These are phyloP conservation scores for Eurypyga helias DNA, from an alignment of 2,113 vertebrate species.

Conservation along the genomic window DNA sequence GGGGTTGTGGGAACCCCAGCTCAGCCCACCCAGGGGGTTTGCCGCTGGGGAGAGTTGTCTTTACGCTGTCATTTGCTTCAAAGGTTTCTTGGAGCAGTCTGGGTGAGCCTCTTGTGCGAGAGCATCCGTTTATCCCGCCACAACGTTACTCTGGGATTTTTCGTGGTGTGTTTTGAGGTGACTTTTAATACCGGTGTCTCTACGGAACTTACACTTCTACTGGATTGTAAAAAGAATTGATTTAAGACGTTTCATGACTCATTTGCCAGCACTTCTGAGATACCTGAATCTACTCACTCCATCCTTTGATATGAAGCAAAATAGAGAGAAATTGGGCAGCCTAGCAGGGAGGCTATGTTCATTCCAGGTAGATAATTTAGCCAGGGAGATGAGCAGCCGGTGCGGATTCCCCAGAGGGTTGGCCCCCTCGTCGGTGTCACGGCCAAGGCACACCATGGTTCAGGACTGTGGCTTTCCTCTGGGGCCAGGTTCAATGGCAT, in stretches of 20 bases:
- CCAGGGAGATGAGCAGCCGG: fast-evolving
- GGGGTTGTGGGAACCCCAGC: neutral
- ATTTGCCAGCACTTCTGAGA: slow-evolving; percentile 21
- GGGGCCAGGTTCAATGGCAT: neutral
- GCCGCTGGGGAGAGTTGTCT: neutral
- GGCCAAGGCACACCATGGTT: fast-evolving
- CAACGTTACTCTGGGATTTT: slow-evolving; percentile 2
- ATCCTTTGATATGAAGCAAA: slow-evolving; percentile 24
- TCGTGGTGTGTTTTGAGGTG: neutral
- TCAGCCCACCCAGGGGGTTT: neutral
- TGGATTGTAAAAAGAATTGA: slow-evolving; percentile 25
- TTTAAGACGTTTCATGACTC: slow-evolving; percentile 50
- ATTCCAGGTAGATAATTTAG: neutral
- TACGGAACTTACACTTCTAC: slow-evolving; percentile 43
- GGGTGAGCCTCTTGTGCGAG: neutral
- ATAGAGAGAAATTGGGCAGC: neutral
- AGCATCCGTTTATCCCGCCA: neutral
- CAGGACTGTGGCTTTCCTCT: neutral
- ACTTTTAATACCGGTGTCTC: slow-evolving; percentile 4
- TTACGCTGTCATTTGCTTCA: neutral
- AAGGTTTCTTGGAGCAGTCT: slow-evolving; percentile 11
- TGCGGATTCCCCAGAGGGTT: fast-evolving
- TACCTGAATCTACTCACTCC: slow-evolving; percentile 1
- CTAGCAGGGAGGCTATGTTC: neutral
- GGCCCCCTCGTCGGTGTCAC: neutral